Evolutionary conservation across 1,140 invertebrate genomes (phyloP), one percentile per base, ranked within the genome.

Genomic region (Megalopta genalis): DNA sequence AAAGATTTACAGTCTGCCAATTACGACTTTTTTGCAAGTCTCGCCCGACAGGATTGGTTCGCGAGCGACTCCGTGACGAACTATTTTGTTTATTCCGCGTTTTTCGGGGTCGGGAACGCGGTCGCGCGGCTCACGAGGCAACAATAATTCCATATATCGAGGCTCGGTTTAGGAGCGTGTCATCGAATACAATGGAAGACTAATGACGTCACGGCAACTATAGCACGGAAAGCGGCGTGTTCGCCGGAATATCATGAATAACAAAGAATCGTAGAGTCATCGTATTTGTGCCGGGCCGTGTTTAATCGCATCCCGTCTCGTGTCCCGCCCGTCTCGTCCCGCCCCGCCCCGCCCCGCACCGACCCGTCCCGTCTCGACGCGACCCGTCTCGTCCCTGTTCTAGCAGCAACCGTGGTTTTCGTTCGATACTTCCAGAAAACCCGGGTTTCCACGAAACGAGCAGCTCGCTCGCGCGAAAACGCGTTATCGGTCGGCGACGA

Each of bases 111-210:
- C 42, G 49, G 49, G 49, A 52, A 52, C 49, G 16, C 42, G 39
- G 37, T 12, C 49, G 37, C 49, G 37, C 42, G 54, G 64, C 64
- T 72, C 69, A 60, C 59, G 27, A 72, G 62, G 76, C 60, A 54
- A 65, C 76, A 57, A 78, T 78, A 78, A 78, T 78, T 72, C 37
- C 75, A 69, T 71, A 69, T 71, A 77, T 71, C 67, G 75, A 63
- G 59, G 60, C 21, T 37, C 46, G 68, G 69, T 46, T 52, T 65
- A 63, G 69, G 64, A 78, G 49, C 76, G 60, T 78, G 76, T 78
- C 76, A 78, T 78, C 76, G 76, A 72, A 64, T 72, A 78, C 76
- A 78, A 78, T 78, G 63, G 76, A 78, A 72, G 69, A 57, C 68
- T 78, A 78, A 72, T 72, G 76, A 78, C 76, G 76, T 78, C 76